phyloP scores from a whole-genome alignment of 2,888 invertebrate genomes.

The Odontocerum albicorne region DNA sequence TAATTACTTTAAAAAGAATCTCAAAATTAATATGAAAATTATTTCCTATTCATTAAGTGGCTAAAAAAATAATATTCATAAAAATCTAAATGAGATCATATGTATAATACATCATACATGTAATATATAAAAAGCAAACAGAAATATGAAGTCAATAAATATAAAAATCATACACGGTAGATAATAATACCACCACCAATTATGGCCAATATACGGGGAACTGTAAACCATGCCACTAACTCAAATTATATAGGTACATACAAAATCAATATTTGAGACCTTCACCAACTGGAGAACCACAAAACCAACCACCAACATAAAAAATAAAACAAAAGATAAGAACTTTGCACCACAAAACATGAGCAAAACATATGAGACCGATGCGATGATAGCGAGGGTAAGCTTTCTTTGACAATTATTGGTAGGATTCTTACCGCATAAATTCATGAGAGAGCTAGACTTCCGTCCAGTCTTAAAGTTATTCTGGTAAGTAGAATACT shows the following conservation, averaged over 20 bases:
- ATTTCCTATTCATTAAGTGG: too few relatives aligned
- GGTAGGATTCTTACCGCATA: conserved; percentile 82
- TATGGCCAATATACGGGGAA: too few relatives aligned
- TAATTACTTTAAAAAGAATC: too few relatives aligned
- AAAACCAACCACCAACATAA: conserved; percentile 32
- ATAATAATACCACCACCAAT: too few relatives aligned
- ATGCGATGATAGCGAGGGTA: conserved; percentile 35
- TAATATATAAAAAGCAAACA: too few relatives aligned
- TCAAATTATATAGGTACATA: not conserved
- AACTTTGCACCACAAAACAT: conserved; percentile 30
- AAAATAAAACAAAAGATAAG: conserved; percentile 33
- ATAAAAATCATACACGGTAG: too few relatives aligned
- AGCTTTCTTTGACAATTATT: conserved; percentile 36
- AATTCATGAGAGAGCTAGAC: conserved; percentile 94
- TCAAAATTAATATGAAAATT: too few relatives aligned
- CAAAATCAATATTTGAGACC: not conserved
- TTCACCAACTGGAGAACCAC: conserved; percentile 22
- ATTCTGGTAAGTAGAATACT: conserved; percentile 80
- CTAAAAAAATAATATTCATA: too few relatives aligned
- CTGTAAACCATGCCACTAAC: not conserved
- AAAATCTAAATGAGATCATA: too few relatives aligned
- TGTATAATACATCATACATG: too few relatives aligned
- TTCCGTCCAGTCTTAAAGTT: conserved; percentile 87
- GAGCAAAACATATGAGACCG: conserved; percentile 25
- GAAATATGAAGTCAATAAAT: too few relatives aligned